Evolutionary conservation across 2,888 invertebrate genomes (phyloP).

Genomic region (Clepsis dumicolana): DNA sequence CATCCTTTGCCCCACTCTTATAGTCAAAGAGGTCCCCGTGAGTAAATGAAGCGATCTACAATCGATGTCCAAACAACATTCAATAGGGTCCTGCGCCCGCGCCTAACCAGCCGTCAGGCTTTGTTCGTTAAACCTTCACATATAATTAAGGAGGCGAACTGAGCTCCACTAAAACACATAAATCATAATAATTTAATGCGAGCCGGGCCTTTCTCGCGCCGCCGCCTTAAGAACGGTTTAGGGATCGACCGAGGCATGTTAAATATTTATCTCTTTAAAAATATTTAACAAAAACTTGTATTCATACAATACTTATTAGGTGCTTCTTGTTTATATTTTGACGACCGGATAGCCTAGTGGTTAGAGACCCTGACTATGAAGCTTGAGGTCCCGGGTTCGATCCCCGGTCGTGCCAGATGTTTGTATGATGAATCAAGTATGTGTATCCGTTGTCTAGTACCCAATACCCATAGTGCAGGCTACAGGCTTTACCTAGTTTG

Average conservation of each 20-base stretch:
- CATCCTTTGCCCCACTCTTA: background rate
- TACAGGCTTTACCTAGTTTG: too few species aligned
- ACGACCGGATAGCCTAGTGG: too few species aligned
- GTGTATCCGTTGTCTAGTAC: too few species aligned
- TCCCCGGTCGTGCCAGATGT: too few species aligned
- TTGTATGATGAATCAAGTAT: too few species aligned
- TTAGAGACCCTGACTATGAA: too few species aligned
- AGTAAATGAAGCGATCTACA: slow-evolving; percentile 12
- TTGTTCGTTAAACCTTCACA: slow-evolving; percentile 68
- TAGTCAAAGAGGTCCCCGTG: background rate
- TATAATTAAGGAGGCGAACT: slow-evolving; percentile 79
- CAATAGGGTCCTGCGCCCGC: slow-evolving; percentile 12
- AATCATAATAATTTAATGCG: slow-evolving; percentile 85
- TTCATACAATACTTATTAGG: too few species aligned
- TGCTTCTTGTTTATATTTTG: too few species aligned
- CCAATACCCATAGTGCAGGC: too few species aligned
- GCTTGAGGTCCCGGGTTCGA: too few species aligned
- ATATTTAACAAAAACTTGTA: too few species aligned
- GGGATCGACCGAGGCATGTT: slow-evolving; percentile 43
- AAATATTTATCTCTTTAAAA: background rate
- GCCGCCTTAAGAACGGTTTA: slow-evolving; percentile 54
- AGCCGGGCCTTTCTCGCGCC: slow-evolving; percentile 70
- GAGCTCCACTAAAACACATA: slow-evolving; percentile 78
- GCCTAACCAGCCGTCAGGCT: slow-evolving; percentile 49
- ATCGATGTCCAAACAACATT: slow-evolving; percentile 20